Base-by-base conservation (phyloP, 2,797 vertebrate species). In the Megaceryle alcyon region DNA sequence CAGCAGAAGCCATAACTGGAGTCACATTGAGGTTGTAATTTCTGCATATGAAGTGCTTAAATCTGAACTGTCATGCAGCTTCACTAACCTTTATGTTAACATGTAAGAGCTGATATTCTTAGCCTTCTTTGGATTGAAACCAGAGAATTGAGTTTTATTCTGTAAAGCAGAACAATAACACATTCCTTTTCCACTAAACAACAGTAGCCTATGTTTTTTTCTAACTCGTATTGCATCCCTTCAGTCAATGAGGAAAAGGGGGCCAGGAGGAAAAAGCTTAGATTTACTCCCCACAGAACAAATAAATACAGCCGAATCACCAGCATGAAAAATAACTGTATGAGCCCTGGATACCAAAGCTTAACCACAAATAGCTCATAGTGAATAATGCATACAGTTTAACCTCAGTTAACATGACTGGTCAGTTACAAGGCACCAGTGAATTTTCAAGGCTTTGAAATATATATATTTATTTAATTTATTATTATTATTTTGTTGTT, bases 321-420 rank as follows among this genome's bases (percentile, higher is more conserved):
- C 43, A 79, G 63, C 72, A 81, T 25, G 48, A 66, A 90, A 95
- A 92, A 77, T 69, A 90, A 76, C 66, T 73, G 29, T 43, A 37
- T n/a, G 11, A 90, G 54, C 60, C 86, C 63, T 77, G 33, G 54
- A 81, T 90, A 90, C 73, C 63, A 92, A 92, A 86, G 29, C 90
- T 77, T 79, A 82, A 64, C 70, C 93, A 91, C 54, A 90, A 91
- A 96, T 90, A 96, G 77, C 77, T 86, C 70, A 48, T 37, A 73
- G 70, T 94, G 82, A 96, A 96, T 88, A 94, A 96, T 94, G 39
- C 33, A 95, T 78, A 43, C 0, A 1, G 73, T 83, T 83, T 91
- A 70, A 95, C 94, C 73, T 59, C 54, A 41, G 77, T 82, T 94
- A 71, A 95, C 91, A 63, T 86, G 77, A 69, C 85, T 82, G 87